These are phyloP conservation scores for Drosophila santomea DNA, from an alignment of 1,140 invertebrate genomes.

Conservation along the genomic window DNA sequence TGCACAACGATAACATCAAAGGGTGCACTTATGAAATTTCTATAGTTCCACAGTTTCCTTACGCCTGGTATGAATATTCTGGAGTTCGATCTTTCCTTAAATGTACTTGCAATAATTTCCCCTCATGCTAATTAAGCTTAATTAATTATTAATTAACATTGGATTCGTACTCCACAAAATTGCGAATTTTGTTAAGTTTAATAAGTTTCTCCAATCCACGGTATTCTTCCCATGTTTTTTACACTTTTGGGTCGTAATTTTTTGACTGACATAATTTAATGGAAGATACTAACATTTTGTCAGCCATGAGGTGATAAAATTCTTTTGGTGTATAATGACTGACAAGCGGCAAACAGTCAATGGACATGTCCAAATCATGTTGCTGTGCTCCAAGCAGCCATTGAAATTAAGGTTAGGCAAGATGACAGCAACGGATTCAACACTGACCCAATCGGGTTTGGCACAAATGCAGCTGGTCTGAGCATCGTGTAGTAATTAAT, in stretches of 20 bases:
- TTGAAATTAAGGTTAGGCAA: slow-evolving; percentile 16
- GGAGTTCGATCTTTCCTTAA: not conserved
- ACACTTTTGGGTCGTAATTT: no score
- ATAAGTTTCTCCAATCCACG: no score
- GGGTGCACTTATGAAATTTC: slow-evolving; percentile 75
- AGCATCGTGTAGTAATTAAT: slow-evolving; percentile 67
- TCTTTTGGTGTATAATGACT: slow-evolving; percentile 1
- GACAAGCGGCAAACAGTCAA: not conserved
- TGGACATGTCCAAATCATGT: slow-evolving; percentile 20
- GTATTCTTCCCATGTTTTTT: no score
- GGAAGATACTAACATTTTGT: no score
- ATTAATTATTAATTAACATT: no score
- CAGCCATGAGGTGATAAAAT: no score
- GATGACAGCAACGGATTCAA: slow-evolving; percentile 29
- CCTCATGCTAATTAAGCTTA: no score
- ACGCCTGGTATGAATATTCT: no score
- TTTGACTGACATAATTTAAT: no score
- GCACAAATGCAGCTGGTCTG: slow-evolving; percentile 27
- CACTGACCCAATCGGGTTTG: slow-evolving; percentile 20
- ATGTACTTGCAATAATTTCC: not conserved
- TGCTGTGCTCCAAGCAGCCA: not conserved
- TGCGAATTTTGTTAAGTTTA: no score
- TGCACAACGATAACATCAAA: slow-evolving; percentile 69
- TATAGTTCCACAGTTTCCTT: slow-evolving; percentile 50
- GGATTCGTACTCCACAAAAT: no score